Percentiles rank a stretch among this genome's conserved stretches.
phyloP scores from a whole-genome alignment of 2,797 vertebrate genomes.

The Rhinoraja longicauda region DNA sequence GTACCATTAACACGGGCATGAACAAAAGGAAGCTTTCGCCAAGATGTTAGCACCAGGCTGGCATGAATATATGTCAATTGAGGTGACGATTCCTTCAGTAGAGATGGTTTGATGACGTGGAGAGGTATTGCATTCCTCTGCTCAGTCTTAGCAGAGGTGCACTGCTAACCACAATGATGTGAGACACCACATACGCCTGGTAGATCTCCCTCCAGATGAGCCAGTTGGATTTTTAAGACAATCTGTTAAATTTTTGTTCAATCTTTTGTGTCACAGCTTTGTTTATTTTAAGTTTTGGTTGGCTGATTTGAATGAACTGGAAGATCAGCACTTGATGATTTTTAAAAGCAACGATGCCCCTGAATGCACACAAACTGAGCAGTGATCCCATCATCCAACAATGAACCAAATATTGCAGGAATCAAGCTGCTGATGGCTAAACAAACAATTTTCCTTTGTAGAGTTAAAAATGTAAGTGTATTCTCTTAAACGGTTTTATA shows the following conservation, averaged over 20 bases:
- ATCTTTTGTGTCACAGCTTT: not conserved
- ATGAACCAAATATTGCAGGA: not conserved
- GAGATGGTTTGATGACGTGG: too few species aligned
- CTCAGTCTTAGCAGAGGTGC: too few species aligned
- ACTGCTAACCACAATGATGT: not conserved
- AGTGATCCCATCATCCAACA: not conserved
- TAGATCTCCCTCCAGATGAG: not conserved
- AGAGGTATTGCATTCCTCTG: too few species aligned
- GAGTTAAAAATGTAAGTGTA: not conserved
- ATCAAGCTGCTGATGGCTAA: not conserved
- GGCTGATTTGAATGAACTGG: not conserved
- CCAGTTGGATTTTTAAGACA: not conserved
- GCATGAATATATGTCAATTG: not conserved
- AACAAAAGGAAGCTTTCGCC: not conserved
- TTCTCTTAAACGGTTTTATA: not conserved
- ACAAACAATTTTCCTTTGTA: not conserved
- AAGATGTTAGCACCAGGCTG: not conserved
- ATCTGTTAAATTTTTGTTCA: too few species aligned
- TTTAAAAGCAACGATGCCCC: not conserved
- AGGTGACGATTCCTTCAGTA: not conserved
- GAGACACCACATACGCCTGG: not conserved
- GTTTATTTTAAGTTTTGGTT: not conserved
- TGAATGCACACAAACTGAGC: not conserved
- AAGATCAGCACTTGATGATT: not conserved
- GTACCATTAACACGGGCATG: not conserved